phyloP scores from a whole-genome alignment of 2,888 invertebrate genomes.

The Aphrophora alni region DNA sequence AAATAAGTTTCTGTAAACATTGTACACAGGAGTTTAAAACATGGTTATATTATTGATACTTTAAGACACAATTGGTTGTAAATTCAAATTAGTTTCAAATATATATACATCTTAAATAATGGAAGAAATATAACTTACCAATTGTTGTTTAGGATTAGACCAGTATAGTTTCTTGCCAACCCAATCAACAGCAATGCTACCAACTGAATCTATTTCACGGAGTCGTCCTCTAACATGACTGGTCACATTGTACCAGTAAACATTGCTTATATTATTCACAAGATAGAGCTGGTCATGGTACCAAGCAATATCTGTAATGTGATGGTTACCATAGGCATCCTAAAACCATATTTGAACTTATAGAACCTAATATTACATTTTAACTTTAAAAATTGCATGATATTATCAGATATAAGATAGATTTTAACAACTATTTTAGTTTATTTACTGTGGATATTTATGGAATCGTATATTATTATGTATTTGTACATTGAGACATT shows the following conservation, averaged over 20 bases:
- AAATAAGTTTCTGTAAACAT: no score
- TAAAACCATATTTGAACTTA: conserved; percentile 18
- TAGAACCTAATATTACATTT: not conserved
- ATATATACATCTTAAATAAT: not conserved
- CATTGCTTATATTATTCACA: conserved; percentile 74
- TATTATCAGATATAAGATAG: no score
- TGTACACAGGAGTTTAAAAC: no score
- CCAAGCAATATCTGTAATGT: conserved; percentile 68
- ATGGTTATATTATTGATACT: no score
- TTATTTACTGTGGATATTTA: no score
- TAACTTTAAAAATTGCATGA: no score
- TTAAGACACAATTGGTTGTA: no score
- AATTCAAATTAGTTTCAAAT: not conserved
- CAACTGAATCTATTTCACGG: conserved; percentile 72
- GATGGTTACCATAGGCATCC: conserved; percentile 46
- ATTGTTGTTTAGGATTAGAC: conserved; percentile 84
- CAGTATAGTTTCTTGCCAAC: conserved; percentile 89
- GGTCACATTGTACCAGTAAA: conserved; percentile 74
- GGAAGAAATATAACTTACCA: conserved; percentile 65
- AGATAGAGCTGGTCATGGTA: conserved; percentile 76
- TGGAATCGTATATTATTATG: no score
- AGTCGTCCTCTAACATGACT: conserved; percentile 65
- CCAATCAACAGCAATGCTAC: conserved; percentile 89
- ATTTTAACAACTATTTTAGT: no score
- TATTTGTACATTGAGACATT: no score